These are phyloP conservation scores for Coranthus polyacanthus DNA, from an alignment of 2,797 vertebrate genomes.

Conservation along the genomic window DNA sequence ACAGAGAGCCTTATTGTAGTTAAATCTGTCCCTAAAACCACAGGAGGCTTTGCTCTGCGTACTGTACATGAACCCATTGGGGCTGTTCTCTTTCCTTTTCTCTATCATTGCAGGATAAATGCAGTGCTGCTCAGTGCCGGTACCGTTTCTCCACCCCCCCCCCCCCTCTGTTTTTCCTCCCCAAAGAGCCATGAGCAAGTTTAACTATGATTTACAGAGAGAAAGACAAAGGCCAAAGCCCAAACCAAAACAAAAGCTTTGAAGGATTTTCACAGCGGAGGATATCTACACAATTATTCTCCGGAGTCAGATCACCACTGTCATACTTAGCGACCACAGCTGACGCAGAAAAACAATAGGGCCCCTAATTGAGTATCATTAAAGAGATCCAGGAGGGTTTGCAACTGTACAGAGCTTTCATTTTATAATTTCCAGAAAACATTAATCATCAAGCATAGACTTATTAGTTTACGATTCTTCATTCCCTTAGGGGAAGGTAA, in stretches of 20 bases:
- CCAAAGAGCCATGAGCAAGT: conserved; percentile 58
- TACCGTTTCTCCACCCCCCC: conserved; percentile 3
- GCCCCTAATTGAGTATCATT: conserved; percentile 69
- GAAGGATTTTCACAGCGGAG: conserved; percentile 65
- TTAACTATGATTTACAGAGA: conserved; percentile 71
- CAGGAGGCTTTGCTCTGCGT: conserved; percentile 69
- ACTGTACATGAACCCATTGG: conserved; percentile 64
- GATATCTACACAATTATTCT: conserved; percentile 67
- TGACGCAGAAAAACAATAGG: conserved; percentile 64
- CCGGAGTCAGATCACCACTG: conserved; percentile 63
- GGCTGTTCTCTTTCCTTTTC: conserved; percentile 53
- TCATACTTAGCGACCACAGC: conserved; percentile 62
- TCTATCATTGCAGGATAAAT: conserved; percentile 70
- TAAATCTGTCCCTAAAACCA: conserved; percentile 80
- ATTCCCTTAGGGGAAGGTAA: conserved; percentile 15
- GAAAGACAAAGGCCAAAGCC: conserved; percentile 64
- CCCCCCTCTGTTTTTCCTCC: conserved; percentile 9
- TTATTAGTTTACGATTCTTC: conserved; percentile 23
- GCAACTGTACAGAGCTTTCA: conserved; percentile 51
- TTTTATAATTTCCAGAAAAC: conserved; percentile 57
- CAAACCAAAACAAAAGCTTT: conserved; percentile 74
- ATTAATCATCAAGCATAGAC: conserved; percentile 40
- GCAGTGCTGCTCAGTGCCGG: conserved; percentile 40
- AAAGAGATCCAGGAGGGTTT: conserved; percentile 64
- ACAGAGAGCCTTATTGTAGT: conserved; percentile 73